Evolutionary conservation across 2,113 vertebrate genomes (phyloP).

Genomic region (Gymnocephalus cernua): DNA sequence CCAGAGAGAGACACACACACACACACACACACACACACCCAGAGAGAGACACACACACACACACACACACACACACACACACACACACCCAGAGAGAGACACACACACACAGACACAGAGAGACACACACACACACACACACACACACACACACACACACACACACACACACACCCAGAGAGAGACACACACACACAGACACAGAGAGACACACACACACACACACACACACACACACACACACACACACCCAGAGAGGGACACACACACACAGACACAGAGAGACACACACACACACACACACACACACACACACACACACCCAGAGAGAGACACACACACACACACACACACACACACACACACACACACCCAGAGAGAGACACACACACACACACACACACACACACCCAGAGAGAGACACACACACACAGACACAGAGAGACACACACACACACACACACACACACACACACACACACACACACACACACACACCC

Average conservation of each 20-base stretch:
- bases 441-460: conserved; percentile 27
- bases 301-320: conserved; percentile 39
- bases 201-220: conserved; percentile 53
- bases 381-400: conserved; percentile 45
- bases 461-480: conserved; percentile 21
- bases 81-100: conserved; percentile 25
- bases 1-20: conserved; percentile 52
- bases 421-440: conserved; percentile 21
- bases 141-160: conserved; percentile 23
- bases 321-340: conserved; percentile 29
- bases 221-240: conserved; percentile 21
- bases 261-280: conserved; percentile 25
- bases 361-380: conserved; percentile 21
- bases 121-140: conserved; percentile 20
- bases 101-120: conserved; percentile 53
- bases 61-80: conserved; percentile 15
- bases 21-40: conserved; percentile 21
- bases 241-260: conserved; percentile 23
- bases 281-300: conserved; percentile 22
- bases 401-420: too few species aligned
- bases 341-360: conserved; percentile 20
- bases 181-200: conserved; percentile 18
- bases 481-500: conserved; percentile 44
- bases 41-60: conserved; percentile 28
- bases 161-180: conserved; percentile 22